Conservation (phyloP, 2,797 vertebrate species). For the Ceryle rudis region DNA sequence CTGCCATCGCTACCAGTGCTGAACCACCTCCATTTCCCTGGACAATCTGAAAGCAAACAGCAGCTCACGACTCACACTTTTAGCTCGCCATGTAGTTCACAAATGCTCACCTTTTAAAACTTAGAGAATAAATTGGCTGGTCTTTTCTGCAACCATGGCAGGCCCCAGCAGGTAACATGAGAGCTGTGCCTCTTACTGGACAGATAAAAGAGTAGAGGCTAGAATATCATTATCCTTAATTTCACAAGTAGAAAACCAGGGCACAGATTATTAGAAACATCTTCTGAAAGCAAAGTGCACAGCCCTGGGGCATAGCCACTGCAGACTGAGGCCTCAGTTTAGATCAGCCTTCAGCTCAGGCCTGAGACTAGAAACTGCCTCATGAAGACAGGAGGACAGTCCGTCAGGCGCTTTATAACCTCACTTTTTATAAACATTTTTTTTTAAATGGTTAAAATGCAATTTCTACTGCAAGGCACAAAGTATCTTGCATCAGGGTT, state of each 20-base stretch:
- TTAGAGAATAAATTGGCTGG: background rate
- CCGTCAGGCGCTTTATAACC: background rate
- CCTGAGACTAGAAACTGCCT: background rate
- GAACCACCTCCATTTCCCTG: background rate
- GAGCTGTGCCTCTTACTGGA: background rate
- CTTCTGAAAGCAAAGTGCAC: background rate
- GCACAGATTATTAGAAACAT: background rate
- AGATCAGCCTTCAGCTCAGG: background rate
- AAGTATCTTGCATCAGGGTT: background rate
- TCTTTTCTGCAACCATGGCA: background rate
- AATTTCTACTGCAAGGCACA: background rate
- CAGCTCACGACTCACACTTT: background rate
- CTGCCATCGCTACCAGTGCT: background rate
- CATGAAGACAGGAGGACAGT: background rate
- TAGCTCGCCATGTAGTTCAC: background rate
- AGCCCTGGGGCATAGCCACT: background rate
- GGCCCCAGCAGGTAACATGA: background rate
- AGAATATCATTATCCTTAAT: background rate
- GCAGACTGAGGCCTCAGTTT: background rate
- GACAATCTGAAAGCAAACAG: background rate
- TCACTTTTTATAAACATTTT: background rate
- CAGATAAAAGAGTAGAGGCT: background rate
- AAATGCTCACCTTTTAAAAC: background rate
- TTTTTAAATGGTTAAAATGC: background rate
- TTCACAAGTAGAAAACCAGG: background rate